Base-by-base conservation (phyloP, 2,113 vertebrate genomes). In the Stegostoma tigrinum region DNA sequence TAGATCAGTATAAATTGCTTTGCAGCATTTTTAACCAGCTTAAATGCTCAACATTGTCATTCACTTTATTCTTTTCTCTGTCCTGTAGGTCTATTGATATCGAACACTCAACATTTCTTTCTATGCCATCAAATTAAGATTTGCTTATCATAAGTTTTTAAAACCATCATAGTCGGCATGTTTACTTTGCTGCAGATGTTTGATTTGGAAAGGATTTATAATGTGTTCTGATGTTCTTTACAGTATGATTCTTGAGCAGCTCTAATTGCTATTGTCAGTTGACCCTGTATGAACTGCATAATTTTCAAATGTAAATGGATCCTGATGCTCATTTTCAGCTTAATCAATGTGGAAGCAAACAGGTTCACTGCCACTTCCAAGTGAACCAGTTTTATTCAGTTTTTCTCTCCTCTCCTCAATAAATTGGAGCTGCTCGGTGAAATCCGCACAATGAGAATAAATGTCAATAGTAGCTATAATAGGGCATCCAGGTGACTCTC, bases 131-230 rank as follows among this genome's bases (percentile, higher is more conserved):
- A 90, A 34, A 90, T 90, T 90, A n/a, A n/a, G 52, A 61, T 4
- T 34, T 30, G 27, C 61, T 64, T 55, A 19, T 83, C 80, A 80
- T 38, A 38, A 38, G 17, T 83, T 19, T 17, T 83, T n/a, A 19
- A 42, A 83, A 83, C 38, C 5, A 42, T 90, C 48, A 27, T 52
- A n/a, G 52, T 90, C 87, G n/a, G 27, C 27, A 34, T n/a, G 5
- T 90, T 61, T 42, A 27, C n/a, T 61, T 90, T 90, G 87, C 87
- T 90, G 52, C 34, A 55, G 30, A 12, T 90, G 52, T 61, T 87
- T 87, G 24, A 87, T 87, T 90, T 90, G 87, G 52, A 90, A 3
- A 90, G 27, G 48, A 90, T n/a, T 90, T 90, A 14, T 90, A 90
- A 34, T 12, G 34, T 34, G 52, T 90, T 30, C 24, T 14, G 34